These are phyloP conservation scores for Dynastes tityus DNA, from an alignment of 2,888 invertebrate genomes.

Conservation along the genomic window DNA sequence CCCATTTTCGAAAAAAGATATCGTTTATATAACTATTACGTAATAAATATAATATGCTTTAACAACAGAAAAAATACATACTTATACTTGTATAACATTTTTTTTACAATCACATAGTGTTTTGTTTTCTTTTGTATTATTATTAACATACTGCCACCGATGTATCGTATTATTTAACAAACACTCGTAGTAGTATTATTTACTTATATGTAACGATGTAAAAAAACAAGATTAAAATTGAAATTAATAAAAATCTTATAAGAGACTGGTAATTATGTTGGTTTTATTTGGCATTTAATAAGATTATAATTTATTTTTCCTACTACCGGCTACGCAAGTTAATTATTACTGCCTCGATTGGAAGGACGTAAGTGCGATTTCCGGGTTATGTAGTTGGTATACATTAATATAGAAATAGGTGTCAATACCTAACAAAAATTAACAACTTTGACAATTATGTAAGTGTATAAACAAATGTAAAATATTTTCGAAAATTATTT, in stretches of 20 bases:
- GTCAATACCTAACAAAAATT: no score
- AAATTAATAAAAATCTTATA: slow-evolving; percentile 38
- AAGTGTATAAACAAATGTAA: no score
- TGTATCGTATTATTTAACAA: slow-evolving; percentile 20
- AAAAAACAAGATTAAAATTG: slow-evolving; percentile 21
- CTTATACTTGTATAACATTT: slow-evolving; percentile 14
- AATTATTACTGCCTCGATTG: no score
- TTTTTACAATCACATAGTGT: neutral
- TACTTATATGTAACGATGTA: slow-evolving; percentile 36
- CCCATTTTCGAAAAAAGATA: no score
- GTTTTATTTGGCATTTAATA: neutral
- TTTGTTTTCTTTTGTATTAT: neutral
- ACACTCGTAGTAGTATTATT: slow-evolving; percentile 49
- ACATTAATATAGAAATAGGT: no score
- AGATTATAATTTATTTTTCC: neutral
- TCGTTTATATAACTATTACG: no score
- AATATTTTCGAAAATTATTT: no score
- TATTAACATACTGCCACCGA: slow-evolving; percentile 46
- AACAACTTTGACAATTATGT: no score
- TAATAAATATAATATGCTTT: no score
- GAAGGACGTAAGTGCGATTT: no score
- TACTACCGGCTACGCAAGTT: no score
- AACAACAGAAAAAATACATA: neutral
- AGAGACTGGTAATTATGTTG: slow-evolving; percentile 28
- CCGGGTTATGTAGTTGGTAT: no score